Conservation (phyloP, 2,888 invertebrate genomes). For the Gari tellinella region DNA sequence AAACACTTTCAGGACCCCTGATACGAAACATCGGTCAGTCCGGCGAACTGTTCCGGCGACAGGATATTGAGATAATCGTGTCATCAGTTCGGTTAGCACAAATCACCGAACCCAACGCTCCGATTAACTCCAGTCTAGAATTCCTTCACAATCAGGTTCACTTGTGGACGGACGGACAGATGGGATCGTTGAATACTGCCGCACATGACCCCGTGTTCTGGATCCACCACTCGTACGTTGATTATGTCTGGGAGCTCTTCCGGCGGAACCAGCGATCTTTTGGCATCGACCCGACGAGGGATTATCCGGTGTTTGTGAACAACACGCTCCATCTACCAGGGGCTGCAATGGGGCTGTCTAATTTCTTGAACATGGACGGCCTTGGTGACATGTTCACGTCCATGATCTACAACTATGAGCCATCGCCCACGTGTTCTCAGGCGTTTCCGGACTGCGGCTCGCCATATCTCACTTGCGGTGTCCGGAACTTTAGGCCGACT, state of each 20-base stretch:
- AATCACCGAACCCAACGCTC: conserved; percentile 66
- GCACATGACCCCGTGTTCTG: conserved; percentile 76
- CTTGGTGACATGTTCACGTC: conserved; percentile 65
- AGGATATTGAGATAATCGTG: conserved; percentile 63
- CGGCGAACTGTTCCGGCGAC: conserved; percentile 65
- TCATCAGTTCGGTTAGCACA: conserved; percentile 47
- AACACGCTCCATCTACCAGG: conserved; percentile 60
- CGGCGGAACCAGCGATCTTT: conserved; percentile 56
- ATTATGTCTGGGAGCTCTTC: conserved; percentile 76
- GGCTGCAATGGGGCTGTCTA: conserved; percentile 69
- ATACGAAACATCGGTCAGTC: conserved; percentile 70
- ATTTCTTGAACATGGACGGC: conserved; percentile 72
- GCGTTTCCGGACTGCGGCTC: conserved; percentile 65
- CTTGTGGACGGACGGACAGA: conserved; percentile 73
- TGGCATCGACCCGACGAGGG: conserved; percentile 62
- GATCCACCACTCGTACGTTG: conserved; percentile 74
- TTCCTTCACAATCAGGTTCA: conserved; percentile 77
- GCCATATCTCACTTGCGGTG: conserved; percentile 61
- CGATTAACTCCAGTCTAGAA: conserved; percentile 71
- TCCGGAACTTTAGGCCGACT: conserved; percentile 19
- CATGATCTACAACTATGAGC: conserved; percentile 62
- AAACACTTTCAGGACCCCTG: conserved; percentile 68
- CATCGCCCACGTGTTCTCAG: conserved; percentile 54
- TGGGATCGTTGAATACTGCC: conserved; percentile 72
- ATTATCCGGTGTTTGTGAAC: conserved; percentile 67